Evolutionary conservation across 2,113 vertebrate species (phyloP).

Genomic region (Pantherophis guttatus): DNA sequence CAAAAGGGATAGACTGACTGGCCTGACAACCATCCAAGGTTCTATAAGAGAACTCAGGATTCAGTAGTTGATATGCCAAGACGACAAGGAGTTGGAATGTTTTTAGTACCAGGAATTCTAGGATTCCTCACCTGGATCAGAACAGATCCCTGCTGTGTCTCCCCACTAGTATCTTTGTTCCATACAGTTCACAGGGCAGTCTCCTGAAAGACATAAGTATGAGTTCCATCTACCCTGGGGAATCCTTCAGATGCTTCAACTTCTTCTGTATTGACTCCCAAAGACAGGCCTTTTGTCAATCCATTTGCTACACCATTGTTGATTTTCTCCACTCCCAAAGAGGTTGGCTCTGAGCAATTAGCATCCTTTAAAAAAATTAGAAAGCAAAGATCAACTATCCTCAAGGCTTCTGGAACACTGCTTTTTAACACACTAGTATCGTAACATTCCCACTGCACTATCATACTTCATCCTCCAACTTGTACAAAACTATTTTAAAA

Average conservation of each 20-base stretch:
- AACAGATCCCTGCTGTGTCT: neutral
- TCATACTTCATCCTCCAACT: neutral
- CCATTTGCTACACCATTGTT: constrained; percentile 60
- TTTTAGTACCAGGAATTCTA: neutral
- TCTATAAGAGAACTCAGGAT: neutral
- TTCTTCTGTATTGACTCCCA: constrained; percentile 43
- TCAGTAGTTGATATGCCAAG: neutral
- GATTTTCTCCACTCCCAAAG: constrained; percentile 65
- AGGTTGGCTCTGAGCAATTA: constrained; percentile 27
- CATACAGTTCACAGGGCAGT: constrained; percentile 73
- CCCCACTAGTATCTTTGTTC: neutral
- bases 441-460: too few species aligned
- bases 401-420: neutral
- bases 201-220: constrained; percentile 71
- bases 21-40: too few species aligned
- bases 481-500: neutral
- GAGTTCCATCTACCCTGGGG: constrained; percentile 25
- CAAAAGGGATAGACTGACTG: neutral
- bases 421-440: neutral
- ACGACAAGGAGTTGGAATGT: neutral
- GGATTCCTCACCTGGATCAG: neutral
- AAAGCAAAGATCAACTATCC: neutral
- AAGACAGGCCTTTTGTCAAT: constrained; percentile 4
- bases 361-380: constrained; percentile 57
- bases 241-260: constrained; percentile 43